phyloP scores from a whole-genome alignment of 2,888 invertebrate species.

The Campoplex capitator region DNA sequence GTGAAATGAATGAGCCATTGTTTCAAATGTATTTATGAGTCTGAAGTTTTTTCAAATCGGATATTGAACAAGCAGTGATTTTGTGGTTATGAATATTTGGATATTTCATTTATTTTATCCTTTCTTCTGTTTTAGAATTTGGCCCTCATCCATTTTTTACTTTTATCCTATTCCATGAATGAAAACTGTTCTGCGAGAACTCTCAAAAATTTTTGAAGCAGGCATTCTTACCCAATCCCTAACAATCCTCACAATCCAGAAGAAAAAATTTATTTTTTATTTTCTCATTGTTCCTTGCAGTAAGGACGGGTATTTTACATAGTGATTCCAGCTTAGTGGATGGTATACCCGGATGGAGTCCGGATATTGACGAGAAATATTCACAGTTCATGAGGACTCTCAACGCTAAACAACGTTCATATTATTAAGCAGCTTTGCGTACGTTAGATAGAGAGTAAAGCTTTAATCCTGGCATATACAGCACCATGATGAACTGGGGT shows the following conservation, averaged over 20 bases:
- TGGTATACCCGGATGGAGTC: background rate
- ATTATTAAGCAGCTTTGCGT: slow-evolving; percentile 55
- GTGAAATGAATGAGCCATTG: background rate
- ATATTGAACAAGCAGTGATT: background rate
- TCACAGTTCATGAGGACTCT: background rate
- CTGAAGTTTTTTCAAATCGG: background rate
- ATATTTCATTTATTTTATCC: background rate
- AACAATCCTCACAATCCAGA: too few relatives aligned
- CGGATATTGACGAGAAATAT: background rate
- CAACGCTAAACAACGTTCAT: slow-evolving; percentile 36
- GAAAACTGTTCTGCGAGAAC: too few relatives aligned
- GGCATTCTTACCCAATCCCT: too few relatives aligned
- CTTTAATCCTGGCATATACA: background rate
- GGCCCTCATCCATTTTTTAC: background rate
- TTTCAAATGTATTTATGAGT: background rate
- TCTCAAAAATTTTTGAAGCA: too few relatives aligned
- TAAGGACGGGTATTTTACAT: background rate
- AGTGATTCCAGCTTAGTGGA: background rate
- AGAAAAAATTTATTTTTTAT: too few relatives aligned
- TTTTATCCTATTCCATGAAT: too few relatives aligned
- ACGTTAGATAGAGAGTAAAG: slow-evolving; percentile 4
- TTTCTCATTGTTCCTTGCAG: background rate
- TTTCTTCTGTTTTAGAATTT: background rate
- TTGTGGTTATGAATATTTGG: background rate
- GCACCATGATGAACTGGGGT: background rate